Evolutionary conservation across 2,113 vertebrate species (phyloP), one percentile per base, ranked within the genome.

Genomic region (Salvator merianae): DNA sequence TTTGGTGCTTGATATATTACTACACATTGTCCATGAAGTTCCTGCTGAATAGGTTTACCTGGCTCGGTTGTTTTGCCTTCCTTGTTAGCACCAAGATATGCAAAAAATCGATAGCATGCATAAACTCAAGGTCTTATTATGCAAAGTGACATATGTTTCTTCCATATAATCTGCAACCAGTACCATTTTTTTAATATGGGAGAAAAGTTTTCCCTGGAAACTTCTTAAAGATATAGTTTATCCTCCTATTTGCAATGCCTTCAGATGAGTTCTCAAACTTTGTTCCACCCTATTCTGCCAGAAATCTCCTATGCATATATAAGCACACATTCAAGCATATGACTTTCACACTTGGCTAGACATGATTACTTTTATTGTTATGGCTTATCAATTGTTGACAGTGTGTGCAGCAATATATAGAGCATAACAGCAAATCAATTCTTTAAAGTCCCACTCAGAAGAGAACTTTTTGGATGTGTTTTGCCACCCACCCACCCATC

Each of bases 381-480:
- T 30, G 77, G 75, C 83, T 79, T 84, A 79, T 84, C 83, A 84
- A 32, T 83, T 78, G 74, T 53, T 77, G 43, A 83, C 22, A 40
- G 80, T 26, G 63, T 78, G 40, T 34, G 3, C 20, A 71, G 40
- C 20, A 32, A 53, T 82, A 63, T 62, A 32, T n/a, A 66, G 32
- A 53, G 32, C 2, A 28, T 20, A 20, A 43, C 9, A 85, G 62
- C 24, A 68, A 36, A 53, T 28, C 55, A 24, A 16, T 86, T 72
- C 77, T 72, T 71, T n/a, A 86, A 86, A 82, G 38, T 26, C 13
- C 7, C n/a, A 22, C 30, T 70, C 40, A 2, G 22, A 28, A 36
- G 24, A 76, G 38, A 26, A 24, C 70, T 24, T 5, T 40, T 76
- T 77, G 72, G 66, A 71, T 82, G 59, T 71, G 4, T 70, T 70